phyloP scores from a whole-genome alignment of 2,888 invertebrate genomes.

The Omphaloscelis lunosa region DNA sequence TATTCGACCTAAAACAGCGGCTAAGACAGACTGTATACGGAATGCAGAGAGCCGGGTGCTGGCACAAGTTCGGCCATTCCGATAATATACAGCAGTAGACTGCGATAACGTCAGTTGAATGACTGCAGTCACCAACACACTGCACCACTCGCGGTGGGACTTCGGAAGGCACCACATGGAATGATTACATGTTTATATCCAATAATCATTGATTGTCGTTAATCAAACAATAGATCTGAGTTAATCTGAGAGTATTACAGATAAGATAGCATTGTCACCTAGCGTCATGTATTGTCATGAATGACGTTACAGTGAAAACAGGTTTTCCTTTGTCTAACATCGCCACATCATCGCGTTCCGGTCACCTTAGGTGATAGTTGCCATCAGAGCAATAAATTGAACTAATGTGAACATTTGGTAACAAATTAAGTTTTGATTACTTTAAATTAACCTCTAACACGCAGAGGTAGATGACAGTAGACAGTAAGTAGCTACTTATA shows the following conservation, averaged over 20 bases:
- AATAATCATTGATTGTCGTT: not conserved
- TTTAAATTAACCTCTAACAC: conserved; percentile 7
- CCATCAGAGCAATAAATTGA: conserved; percentile 3
- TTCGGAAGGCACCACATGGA: not conserved
- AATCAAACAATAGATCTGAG: conserved; percentile 4
- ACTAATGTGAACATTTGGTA: not conserved
- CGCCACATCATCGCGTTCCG: no score
- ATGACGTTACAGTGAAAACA: not conserved
- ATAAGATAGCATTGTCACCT: not conserved
- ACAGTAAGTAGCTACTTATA: not conserved
- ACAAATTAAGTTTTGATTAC: not conserved
- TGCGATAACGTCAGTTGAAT: not conserved
- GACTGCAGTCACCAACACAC: not conserved
- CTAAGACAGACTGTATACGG: not conserved
- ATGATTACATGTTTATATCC: conserved; percentile 1
- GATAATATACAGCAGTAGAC: not conserved
- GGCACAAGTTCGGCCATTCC: not conserved
- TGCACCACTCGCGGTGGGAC: no score
- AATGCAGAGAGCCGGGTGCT: not conserved
- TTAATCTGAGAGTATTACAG: conserved; percentile 12
- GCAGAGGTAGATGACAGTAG: conserved; percentile 11
- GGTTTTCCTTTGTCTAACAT: not conserved
- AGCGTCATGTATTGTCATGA: not conserved
- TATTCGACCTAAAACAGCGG: not conserved
- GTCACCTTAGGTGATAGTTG: not conserved